These are phyloP conservation scores for Macrosoma leucophasiata DNA, from an alignment of 2,888 invertebrate genomes.

Conservation along the genomic window DNA sequence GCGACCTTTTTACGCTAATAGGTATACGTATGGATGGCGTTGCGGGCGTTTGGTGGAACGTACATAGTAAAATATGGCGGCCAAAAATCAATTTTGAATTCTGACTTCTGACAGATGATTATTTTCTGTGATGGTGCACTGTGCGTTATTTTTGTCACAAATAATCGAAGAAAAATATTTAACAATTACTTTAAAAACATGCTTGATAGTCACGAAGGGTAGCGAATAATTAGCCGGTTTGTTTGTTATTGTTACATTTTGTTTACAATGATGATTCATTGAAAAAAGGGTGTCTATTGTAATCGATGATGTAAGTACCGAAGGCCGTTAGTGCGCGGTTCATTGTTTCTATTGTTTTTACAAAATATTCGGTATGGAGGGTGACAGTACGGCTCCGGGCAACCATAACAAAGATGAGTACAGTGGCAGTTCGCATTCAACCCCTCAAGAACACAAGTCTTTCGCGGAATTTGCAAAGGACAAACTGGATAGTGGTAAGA, in stretches of 20 bases:
- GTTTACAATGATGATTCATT: conserved; percentile 7
- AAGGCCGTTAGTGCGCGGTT: conserved; percentile 48
- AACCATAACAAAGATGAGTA: conserved; percentile 58
- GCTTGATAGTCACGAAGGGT: conserved; percentile 1
- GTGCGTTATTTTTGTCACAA: conserved; percentile 3
- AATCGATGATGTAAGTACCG: conserved; percentile 71
- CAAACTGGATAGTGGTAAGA: conserved; percentile 65
- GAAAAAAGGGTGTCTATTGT: conserved; percentile 43
- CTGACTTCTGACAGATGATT: conserved; percentile 48
- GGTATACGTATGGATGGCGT: no score
- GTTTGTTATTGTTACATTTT: no score
- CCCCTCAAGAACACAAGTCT: conserved; percentile 65
- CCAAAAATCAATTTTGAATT: conserved; percentile 72
- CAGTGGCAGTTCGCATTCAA: conserved; percentile 61
- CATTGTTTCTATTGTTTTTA: conserved; percentile 40
- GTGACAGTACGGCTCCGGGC: conserved; percentile 46
- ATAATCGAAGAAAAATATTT: background rate
- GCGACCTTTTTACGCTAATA: no score
- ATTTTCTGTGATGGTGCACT: no score
- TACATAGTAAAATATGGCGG: conserved; percentile 59
- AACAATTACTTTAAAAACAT: background rate
- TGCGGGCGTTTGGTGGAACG: no score
- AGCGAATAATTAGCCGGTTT: conserved; percentile 1
- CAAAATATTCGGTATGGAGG: conserved; percentile 45
- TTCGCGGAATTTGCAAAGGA: conserved; percentile 70